Conservation (phyloP, 2,888 invertebrate species). For the Taphrorychus bicolor region DNA sequence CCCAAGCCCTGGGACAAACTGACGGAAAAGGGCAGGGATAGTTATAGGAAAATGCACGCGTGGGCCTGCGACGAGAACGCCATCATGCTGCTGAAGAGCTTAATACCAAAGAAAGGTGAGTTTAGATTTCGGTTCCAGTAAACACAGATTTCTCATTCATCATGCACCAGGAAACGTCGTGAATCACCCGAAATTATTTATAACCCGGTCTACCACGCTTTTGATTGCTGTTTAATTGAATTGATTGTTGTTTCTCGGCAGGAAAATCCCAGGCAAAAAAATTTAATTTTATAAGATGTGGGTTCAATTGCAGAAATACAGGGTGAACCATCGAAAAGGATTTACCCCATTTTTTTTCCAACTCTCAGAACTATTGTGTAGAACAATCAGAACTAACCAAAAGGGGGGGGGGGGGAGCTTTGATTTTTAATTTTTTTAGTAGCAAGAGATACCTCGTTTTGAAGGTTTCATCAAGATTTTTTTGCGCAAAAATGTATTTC, state of each 20-base stretch:
- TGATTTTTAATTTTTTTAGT: too few species aligned
- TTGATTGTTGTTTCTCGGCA: conserved; percentile 30
- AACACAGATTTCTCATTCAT: neutral
- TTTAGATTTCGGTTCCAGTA: too few species aligned
- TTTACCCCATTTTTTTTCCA: neutral
- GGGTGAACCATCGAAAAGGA: too few species aligned
- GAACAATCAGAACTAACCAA: too few species aligned
- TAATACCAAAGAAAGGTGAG: conserved; percentile 97
- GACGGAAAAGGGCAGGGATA: conserved; percentile 98
- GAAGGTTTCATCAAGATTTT: too few species aligned
- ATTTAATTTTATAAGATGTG: too few species aligned
- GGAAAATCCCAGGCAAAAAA: conserved; percentile 10
- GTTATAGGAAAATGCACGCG: conserved; percentile 99
- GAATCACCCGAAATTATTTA: conserved; percentile 34
- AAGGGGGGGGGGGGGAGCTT: too few species aligned
- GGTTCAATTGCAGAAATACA: too few species aligned
- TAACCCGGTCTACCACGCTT: conserved; percentile 27
- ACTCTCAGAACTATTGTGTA: too few species aligned
- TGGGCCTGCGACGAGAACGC: conserved; percentile 99
- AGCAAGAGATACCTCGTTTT: too few species aligned
- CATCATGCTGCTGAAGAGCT: conserved; percentile 94
- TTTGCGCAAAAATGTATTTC: too few species aligned
- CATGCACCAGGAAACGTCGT: conserved; percentile 23
- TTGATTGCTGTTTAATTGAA: conserved; percentile 35
- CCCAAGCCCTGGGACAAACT: conserved; percentile 99